A percentile compares a stretch with the other conserved stretches of the same genome.
Conservation (phyloP, 2,113 vertebrate genomes). For the Chaetodon trifascialis region DNA sequence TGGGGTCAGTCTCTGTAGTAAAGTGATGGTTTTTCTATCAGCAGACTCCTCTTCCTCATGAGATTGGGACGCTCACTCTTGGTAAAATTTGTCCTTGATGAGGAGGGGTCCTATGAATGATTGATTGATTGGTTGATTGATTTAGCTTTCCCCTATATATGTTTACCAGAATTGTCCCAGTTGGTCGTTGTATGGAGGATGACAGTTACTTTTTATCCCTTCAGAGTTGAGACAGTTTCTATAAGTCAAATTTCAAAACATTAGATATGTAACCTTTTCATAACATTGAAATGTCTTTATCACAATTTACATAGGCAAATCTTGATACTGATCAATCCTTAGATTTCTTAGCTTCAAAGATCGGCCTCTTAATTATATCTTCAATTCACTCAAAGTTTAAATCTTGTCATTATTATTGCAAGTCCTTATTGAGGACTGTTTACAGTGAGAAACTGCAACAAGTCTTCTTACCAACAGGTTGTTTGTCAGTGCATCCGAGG, state of each 20-base stretch:
- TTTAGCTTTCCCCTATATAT: constrained; percentile 4
- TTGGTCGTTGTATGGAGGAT: background rate
- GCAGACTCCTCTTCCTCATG: background rate
- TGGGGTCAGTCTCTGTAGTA: background rate
- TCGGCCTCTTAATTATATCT: background rate
- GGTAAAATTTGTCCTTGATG: constrained; percentile 6
- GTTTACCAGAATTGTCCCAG: background rate
- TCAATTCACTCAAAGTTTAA: background rate
- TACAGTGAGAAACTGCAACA: too few species aligned
- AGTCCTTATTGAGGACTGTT: too few species aligned
- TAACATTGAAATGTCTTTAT: background rate
- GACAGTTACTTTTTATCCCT: background rate
- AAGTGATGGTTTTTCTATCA: background rate
- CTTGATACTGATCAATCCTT: background rate
- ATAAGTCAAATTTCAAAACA: background rate
- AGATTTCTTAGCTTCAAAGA: background rate
- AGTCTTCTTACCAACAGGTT: background rate
- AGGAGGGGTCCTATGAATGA: background rate
- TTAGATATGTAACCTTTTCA: too few species aligned
- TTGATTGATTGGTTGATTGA: background rate
- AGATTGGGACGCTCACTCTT: background rate
- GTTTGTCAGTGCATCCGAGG: background rate
- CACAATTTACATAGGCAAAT: background rate
- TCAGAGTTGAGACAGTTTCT: background rate
- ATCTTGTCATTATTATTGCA: too few species aligned